Evolutionary conservation across 1,140 invertebrate genomes (phyloP), one percentile per base, ranked within the genome.

Genomic region (Temnothorax longispinosus): DNA sequence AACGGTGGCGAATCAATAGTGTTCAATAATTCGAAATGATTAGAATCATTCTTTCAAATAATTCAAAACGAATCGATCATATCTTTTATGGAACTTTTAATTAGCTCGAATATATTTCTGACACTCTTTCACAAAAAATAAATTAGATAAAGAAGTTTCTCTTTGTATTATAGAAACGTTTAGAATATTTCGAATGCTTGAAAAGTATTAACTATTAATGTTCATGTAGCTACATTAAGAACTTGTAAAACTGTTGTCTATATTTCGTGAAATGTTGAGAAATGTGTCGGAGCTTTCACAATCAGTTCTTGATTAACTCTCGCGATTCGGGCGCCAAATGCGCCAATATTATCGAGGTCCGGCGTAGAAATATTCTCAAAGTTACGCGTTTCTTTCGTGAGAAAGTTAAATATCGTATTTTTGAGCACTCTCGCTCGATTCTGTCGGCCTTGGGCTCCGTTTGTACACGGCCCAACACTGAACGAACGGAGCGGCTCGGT

Each of bases 341-440:
- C 44, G 1, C 21, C 27, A 64, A 65, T 35, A 3, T 13, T 54
- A 5, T 60, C 21, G 15, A 64, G 35, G 21, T 32, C 65, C 1
- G 13, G 35, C 35, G 35, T 56, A 81, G 38, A 81, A 27, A 54
- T 81, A 71, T 71, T 81, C 78, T 32, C 50, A 54, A 69, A 81
- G 62, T 54, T 71, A n/a, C 21, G 15, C 50, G 52, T n/a, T 81
- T 81, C 56, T 41, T 76, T 85, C 72, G 82, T 85, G 82, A 85
- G 82, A 85, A 85, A 76, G 82, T 85, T 85, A 76, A 85, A 81
- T 81, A 81, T 71, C 74, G 35, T 52, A 86, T 86, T 86, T 81
- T 82, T 76, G 0, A 52, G n/a, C 21, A 47, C 35, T 64, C 58
- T 47, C 27, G 11, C 69, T 62, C 54, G 50, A n/a, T 38, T 74